Evolutionary conservation across 2,888 invertebrate species (phyloP).

Genomic region (Heliconius aoede): DNA sequence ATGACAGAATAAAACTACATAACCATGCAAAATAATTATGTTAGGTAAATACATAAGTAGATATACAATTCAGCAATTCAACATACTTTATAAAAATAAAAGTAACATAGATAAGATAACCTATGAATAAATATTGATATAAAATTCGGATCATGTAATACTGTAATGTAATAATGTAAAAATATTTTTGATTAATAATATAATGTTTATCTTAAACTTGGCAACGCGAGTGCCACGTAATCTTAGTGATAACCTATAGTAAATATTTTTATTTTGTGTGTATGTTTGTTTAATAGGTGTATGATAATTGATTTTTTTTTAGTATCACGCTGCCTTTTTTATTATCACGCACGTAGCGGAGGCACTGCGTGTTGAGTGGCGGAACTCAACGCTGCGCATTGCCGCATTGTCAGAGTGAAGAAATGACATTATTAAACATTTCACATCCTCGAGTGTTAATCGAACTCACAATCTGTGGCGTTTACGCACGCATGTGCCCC

Average conservation of each 20-base stretch:
- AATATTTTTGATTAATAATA: background rate
- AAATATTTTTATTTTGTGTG: background rate
- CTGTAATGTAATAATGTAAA: background rate
- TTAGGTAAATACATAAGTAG: background rate
- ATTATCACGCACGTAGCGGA: no score
- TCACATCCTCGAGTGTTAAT: no score
- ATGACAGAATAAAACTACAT: background rate
- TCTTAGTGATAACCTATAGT: background rate
- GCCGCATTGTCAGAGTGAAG: no score
- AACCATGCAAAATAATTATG: background rate
- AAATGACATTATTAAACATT: no score
- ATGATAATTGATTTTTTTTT: background rate
- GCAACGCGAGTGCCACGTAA: background rate
- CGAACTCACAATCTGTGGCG: no score
- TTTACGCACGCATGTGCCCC: no score
- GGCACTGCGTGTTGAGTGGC: no score
- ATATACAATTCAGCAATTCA: background rate
- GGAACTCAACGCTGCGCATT: no score
- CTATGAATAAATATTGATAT: slow-evolving; percentile 16
- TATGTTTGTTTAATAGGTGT: background rate
- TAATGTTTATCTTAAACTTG: background rate
- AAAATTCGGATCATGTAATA: slow-evolving; percentile 17
- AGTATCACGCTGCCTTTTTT: no score
- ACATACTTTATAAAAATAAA: slow-evolving; percentile 30
- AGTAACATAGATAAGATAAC: slow-evolving; percentile 42